Conservation (phyloP, 2,888 invertebrate genomes). For the Drosophila cognata region DNA sequence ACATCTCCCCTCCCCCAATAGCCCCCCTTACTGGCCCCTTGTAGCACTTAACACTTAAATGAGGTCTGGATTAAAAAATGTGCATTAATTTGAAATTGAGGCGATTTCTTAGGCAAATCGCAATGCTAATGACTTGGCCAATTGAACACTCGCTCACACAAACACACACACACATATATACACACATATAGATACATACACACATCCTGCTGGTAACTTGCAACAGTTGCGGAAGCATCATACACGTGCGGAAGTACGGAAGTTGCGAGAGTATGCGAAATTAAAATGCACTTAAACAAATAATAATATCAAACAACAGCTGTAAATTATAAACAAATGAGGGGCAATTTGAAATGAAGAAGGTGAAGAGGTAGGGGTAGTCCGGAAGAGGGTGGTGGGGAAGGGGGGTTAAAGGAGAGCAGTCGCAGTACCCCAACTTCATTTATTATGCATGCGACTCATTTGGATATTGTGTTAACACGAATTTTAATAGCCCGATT, state of each 20-base stretch:
- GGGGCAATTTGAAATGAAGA: background rate
- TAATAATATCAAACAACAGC: conserved; percentile 32
- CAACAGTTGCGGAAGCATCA: conserved; percentile 27
- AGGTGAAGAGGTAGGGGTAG: background rate
- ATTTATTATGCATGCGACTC: conserved; percentile 51
- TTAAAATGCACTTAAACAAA: conserved; percentile 53
- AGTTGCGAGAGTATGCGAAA: conserved; percentile 39
- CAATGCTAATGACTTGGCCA: conserved; percentile 22
- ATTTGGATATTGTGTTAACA: conserved; percentile 65
- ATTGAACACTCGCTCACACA: conserved; percentile 4
- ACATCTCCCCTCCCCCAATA: conserved; percentile 1
- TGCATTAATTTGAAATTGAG: conserved; percentile 43
- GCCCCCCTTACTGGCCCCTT: background rate
- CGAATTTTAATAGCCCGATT: conserved; percentile 76
- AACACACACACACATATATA: background rate
- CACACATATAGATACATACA: background rate
- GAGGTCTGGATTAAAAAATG: conserved; percentile 16
- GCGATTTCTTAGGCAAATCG: conserved; percentile 43
- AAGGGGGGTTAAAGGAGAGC: background rate
- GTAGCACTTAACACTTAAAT: conserved; percentile 19
- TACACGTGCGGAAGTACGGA: conserved; percentile 51
- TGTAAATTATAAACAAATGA: conserved; percentile 58
- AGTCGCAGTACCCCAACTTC: conserved; percentile 1
- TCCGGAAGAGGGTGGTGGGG: background rate
- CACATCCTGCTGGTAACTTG: conserved; percentile 22